Evolutionary conservation across 2,797 vertebrate genomes (phyloP).

Genomic region (Thalassophryne amazonica): DNA sequence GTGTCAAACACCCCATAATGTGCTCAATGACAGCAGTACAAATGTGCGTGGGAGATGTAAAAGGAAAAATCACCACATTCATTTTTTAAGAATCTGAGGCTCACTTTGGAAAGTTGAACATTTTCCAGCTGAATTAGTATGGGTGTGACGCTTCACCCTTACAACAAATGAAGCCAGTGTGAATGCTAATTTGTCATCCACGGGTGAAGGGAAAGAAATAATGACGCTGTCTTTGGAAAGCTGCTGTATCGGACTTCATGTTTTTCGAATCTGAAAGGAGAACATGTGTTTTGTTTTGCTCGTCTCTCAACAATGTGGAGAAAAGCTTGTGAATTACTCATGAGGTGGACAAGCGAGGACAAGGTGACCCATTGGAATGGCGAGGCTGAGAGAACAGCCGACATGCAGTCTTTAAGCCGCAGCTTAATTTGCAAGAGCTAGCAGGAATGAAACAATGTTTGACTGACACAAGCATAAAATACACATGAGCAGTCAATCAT

Average conservation of each 20-base stretch:
- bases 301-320: conserved; percentile 3
- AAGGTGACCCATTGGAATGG: conserved; percentile 53
- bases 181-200: conserved; percentile 46
- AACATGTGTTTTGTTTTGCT: conserved; percentile 23
- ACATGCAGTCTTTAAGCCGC: not conserved
- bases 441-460: not conserved
- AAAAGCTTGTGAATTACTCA: conserved; percentile 57
- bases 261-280: conserved; percentile 22
- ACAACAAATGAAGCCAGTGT: conserved; percentile 23
- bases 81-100: conserved; percentile 18
- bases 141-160: not conserved
- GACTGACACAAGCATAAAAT: conserved; percentile 38
- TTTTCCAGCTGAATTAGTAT: conserved; percentile 42
- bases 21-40: conserved; percentile 14
- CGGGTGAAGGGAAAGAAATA: conserved; percentile 33
- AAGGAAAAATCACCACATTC: conserved; percentile 27
- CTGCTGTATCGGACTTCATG: conserved; percentile 13
- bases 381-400: not conserved
- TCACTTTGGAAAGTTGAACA: conserved; percentile 38
- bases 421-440: conserved; percentile 10
- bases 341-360: conserved; percentile 38
- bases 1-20: conserved; percentile 34
- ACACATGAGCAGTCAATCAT: conserved; percentile 26
- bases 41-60: conserved; percentile 16
- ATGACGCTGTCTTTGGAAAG: conserved; percentile 17